These are phyloP conservation scores for Thamnophis sirtalis DNA, from an alignment of 2,113 vertebrate genomes.

Conservation along the genomic window DNA sequence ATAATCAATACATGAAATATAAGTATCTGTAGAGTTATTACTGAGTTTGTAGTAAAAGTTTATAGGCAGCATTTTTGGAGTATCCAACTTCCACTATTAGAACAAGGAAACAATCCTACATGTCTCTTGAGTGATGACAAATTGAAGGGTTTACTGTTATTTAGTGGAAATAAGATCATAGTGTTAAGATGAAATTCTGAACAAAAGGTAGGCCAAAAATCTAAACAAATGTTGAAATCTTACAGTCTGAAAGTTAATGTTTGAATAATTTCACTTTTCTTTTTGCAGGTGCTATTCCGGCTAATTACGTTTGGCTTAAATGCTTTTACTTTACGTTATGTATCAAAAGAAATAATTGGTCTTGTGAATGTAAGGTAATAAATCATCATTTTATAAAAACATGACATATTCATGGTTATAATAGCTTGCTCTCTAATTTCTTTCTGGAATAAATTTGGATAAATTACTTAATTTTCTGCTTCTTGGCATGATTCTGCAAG, in stretches of 20 bases:
- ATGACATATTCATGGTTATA: background rate
- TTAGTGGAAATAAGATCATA: background rate
- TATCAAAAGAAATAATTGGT: constrained; percentile 88
- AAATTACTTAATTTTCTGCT: background rate
- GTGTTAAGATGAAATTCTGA: background rate
- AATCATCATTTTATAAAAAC: background rate
- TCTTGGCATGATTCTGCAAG: background rate
- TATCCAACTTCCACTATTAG: background rate
- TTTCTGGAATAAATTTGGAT: accelerated
- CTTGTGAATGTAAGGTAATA: constrained; percentile 91
- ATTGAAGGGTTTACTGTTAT: background rate
- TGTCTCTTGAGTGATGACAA: background rate
- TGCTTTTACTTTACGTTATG: constrained; percentile 90
- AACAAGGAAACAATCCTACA: background rate
- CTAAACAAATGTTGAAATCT: background rate
- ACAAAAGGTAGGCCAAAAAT: background rate
- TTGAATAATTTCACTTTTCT: constrained; percentile 6
- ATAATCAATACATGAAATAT: background rate
- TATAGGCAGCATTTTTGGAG: background rate
- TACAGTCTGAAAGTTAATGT: background rate
- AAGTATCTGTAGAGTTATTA: background rate
- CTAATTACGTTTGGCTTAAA: constrained; percentile 87
- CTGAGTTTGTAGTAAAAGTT: background rate
- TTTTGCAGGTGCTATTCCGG: constrained; percentile 85
- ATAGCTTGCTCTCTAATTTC: background rate